Evolutionary conservation across 2,113 vertebrate species (phyloP).

Genomic region (Prinia subflava): DNA sequence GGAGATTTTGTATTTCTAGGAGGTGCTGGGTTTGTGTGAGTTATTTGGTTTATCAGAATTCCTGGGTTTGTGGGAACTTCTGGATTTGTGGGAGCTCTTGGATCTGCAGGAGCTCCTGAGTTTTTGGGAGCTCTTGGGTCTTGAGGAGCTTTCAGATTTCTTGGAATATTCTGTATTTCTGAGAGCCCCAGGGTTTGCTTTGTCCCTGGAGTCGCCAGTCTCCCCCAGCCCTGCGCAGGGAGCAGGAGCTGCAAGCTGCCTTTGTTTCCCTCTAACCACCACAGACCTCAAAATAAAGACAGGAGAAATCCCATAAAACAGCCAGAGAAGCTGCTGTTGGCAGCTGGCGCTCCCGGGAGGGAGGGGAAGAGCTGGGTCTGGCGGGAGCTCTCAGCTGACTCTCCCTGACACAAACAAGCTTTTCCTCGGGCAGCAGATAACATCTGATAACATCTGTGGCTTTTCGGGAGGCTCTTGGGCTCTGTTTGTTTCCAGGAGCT

Average conservation of each 20-base stretch:
- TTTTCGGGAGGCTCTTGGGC: background rate
- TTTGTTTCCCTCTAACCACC: background rate
- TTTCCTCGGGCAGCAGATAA: background rate
- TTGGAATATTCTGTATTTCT: background rate
- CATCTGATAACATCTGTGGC: background rate
- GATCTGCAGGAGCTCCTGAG: background rate
- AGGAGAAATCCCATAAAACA: background rate
- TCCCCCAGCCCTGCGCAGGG: background rate
- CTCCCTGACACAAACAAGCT: constrained; percentile 24
- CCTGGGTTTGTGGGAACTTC: background rate
- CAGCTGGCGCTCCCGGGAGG: background rate
- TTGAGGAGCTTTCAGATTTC: background rate
- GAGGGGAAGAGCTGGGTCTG: background rate
- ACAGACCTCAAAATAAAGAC: background rate
- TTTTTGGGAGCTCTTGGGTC: background rate
- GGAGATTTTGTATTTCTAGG: background rate
- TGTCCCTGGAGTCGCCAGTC: background rate
- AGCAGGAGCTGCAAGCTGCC: background rate
- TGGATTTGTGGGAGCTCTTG: background rate
- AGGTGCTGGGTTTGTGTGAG: background rate
- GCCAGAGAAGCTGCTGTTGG: background rate
- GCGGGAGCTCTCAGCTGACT: background rate
- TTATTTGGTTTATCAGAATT: background rate
- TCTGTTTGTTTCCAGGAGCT: background rate
- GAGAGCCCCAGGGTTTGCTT: background rate